Percentiles rank a stretch among this genome's conserved stretches.
Evolutionary conservation across 2,888 invertebrate species (phyloP).

Genomic region (Beris chalybata): DNA sequence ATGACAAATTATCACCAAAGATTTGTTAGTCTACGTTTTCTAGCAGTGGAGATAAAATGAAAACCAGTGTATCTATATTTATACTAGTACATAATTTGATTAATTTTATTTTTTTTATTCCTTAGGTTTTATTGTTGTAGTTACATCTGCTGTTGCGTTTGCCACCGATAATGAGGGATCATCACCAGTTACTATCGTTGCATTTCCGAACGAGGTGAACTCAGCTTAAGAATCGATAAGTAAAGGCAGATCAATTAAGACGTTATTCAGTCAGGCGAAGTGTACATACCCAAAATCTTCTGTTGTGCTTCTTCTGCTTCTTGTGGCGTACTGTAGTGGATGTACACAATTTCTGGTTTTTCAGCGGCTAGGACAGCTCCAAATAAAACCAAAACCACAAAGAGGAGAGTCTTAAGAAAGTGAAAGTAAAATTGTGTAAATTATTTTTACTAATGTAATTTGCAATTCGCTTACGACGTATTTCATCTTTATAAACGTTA

Average conservation of each 20-base stretch:
- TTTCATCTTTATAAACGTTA: constrained; percentile 22
- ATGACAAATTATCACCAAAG: too few species aligned
- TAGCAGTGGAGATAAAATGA: too few species aligned
- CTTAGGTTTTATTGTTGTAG: background rate
- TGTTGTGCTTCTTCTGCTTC: constrained; percentile 35
- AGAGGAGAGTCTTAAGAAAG: constrained; percentile 17
- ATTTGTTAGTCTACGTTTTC: too few species aligned
- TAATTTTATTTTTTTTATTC: too few species aligned
- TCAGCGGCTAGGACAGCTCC: constrained; percentile 22
- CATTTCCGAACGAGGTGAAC: constrained; percentile 10
- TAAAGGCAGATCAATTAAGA: background rate
- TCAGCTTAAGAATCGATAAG: constrained; percentile 3
- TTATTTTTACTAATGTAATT: background rate
- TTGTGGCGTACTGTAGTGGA: constrained; percentile 37
- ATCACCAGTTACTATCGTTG: constrained; percentile 22
- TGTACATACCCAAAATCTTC: constrained; percentile 34
- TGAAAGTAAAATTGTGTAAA: constrained; percentile 19
- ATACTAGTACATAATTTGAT: too few species aligned
- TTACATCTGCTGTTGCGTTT: constrained; percentile 10
- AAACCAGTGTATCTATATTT: too few species aligned
- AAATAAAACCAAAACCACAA: constrained; percentile 22
- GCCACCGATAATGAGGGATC: constrained; percentile 18
- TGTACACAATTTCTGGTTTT: constrained; percentile 34
- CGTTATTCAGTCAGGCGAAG: background rate
- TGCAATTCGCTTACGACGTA: constrained; percentile 14